Evolutionary conservation across 2,888 invertebrate genomes (phyloP), one percentile per base, ranked within the genome.

Genomic region (Eudemis profundana): DNA sequence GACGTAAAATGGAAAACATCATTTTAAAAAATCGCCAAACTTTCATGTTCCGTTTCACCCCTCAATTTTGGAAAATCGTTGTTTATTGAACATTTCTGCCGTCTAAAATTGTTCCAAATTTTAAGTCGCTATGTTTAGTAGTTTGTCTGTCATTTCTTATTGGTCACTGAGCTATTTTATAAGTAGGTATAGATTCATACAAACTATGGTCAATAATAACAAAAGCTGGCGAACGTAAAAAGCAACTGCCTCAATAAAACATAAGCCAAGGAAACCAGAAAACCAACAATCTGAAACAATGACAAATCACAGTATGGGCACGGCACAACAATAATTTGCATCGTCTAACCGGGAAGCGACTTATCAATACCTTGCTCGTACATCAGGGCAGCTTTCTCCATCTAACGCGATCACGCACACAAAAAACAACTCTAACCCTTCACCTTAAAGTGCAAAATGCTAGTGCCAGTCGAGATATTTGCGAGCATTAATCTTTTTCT

Each of bases 301-400:
- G 59, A 65, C 60, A 65, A 65, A 65, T 65, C 59, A 33, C 65
- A 65, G 53, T 65, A 46, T 60, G 59, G 59, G 65, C 65, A 65
- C 64, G 65, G 65, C 65, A 21, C 51, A 53, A 53, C 59, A 53
- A 65, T 65, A 65, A 68, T 68, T 68, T 68, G 68, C 65, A 68
- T 56, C 59, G 21, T 14, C 73, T 77, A 75, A 86, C 85, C 84
- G 85, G 86, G 87, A 88, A 89, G 87, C 83, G 72, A 81, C 83
- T 86, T 87, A 87, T 88, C 88, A 89, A 81, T 78, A 73, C 78
- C 75, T 72, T 67, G 72, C 67, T 74, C 75, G 81, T 85, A 84
- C 87, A 87, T 88, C 87, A 82, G 77, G 66, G 61, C 70, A 72
- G 84, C 88, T 88, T 88, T 89, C 87, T 84, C 86, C 73, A 72